Evolutionary conservation across 2,888 invertebrate species (phyloP), one percentile per base, ranked within the genome.

Genomic region (Notocelia uddmanniana): DNA sequence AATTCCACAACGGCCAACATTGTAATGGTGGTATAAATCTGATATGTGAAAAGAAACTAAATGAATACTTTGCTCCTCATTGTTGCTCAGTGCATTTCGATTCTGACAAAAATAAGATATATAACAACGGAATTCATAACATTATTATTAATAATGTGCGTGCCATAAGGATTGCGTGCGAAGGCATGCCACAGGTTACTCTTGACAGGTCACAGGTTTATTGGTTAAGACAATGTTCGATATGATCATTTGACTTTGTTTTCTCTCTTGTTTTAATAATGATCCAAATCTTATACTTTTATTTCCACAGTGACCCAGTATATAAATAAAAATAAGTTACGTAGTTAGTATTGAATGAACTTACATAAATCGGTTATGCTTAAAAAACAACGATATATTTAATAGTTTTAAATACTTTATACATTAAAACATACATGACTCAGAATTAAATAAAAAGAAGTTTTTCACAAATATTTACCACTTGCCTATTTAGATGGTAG

Each of bases 171-270:
- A 31, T 70, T 41, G 70, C 66, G 66, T 71, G 66, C 54, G 5
- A 54, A 58, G 31, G 31, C 48, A 48, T 26, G 58, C 64, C 50
- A 71, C 71, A 71, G 59, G 71, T 70, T 18, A 41, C 19, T 59
- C 64, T 52, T 66, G 34, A 52, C 23, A 59, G 50, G 57, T 58
- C 31, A 18, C 23, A 15, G 41, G 21, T 26, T 45, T 45, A 70
- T 70, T 66, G 70, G 23, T 52, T 66, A 59, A 15, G 52, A 58
- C 26, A 34, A 52, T 58, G 37, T 37, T 41, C n/a, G 31, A 69
- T 69, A 48, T 50, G 57, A 64, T 63, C 21, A 48, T 26, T 64
- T 37, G 11, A 59, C 34, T 48, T 8, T 37, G n/a, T 34, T 37
- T 59, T 19, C 52, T 59, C 6, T 8, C 21, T 58, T 55, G 19